Evolutionary conservation across 2,888 invertebrate genomes (phyloP), one percentile per base, ranked within the genome.

Genomic region (Scaptomyza caliginosa): DNA sequence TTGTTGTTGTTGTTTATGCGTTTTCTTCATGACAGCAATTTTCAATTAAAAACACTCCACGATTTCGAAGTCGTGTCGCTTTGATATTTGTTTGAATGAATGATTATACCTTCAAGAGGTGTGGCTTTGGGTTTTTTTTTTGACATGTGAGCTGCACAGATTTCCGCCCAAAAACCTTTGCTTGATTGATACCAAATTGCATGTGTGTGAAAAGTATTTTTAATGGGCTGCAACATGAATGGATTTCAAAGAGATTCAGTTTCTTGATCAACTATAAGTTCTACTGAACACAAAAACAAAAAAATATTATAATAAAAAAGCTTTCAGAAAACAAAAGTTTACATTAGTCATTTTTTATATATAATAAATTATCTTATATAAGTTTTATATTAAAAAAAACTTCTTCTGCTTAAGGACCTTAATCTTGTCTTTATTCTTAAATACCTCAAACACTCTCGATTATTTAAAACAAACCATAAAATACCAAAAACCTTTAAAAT

Each of bases 1-100:
- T 50, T 68, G 45, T 74, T 67, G 68, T 50, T 68, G 45, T 74
- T 67, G 68, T 83, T 86, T 79, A 83, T 79, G 79, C 60, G 52
- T 69, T 63, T 86, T 57, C 65, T 79, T 66, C 84, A 83, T 70
- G 86, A 83, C 86, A 67, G 70, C 77, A 83, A 86, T 80, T 83
- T 83, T 86, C 84, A 86, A 86, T 86, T 80, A 86, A 66, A 78
- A 75, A 64, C 71, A 42, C 45, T 57, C 40, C 52, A 49, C 42
- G n/a, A 42, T 13, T 21, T 26, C 42, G n/a, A 21, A 39, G 40
- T 56, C 46, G 46, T 28, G 30, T 24, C 32, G 28, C 24, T 26
- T 43, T 26, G 11, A 3, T 43, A 4, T 8, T 3, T 26, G 19
- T 17, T 4, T 34, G 10, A 10, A 36, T 8, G 13, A 32, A 34